Conservation (phyloP, 2,797 vertebrate species). For the Diplodus puntazzo region DNA sequence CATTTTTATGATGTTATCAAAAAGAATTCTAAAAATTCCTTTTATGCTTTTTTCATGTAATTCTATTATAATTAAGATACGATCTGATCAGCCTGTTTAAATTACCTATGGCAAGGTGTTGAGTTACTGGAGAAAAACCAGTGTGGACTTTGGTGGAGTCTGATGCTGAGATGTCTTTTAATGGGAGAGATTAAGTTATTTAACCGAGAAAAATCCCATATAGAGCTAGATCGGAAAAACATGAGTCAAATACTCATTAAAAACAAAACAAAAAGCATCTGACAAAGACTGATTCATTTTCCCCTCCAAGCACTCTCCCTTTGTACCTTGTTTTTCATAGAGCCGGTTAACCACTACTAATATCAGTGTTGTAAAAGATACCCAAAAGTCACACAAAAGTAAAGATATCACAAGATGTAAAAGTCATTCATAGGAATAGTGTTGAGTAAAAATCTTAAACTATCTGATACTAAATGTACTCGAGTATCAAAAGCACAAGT, state of each 20-base stretch:
- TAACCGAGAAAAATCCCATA: not conserved
- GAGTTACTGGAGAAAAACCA: not conserved
- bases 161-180: slow-evolving; percentile 1
- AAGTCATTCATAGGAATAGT: too few species aligned
- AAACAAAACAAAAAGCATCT: not conserved
- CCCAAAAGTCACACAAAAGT: too few species aligned
- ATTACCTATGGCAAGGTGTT: not conserved
- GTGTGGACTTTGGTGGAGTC: slow-evolving; percentile 5
- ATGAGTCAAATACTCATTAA: not conserved
- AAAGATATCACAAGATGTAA: too few species aligned
- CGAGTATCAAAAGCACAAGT: too few species aligned
- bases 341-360: too few species aligned
- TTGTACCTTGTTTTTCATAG: too few species aligned
- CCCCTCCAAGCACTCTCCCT: too few species aligned
- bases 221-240: not conserved
- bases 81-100: not conserved
- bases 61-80: too few species aligned
- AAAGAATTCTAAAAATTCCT: not conserved
- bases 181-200: not conserved
- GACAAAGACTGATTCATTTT: too few species aligned
- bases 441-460: too few species aligned
- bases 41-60: not conserved
- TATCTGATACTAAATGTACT: too few species aligned
- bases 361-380: too few species aligned
- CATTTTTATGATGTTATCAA: not conserved